Percentiles rank a stretch among this genome's conserved stretches.
These are phyloP conservation scores for Darevskia mixta DNA, from an alignment of 2,797 vertebrate genomes.

Conservation along the genomic window DNA sequence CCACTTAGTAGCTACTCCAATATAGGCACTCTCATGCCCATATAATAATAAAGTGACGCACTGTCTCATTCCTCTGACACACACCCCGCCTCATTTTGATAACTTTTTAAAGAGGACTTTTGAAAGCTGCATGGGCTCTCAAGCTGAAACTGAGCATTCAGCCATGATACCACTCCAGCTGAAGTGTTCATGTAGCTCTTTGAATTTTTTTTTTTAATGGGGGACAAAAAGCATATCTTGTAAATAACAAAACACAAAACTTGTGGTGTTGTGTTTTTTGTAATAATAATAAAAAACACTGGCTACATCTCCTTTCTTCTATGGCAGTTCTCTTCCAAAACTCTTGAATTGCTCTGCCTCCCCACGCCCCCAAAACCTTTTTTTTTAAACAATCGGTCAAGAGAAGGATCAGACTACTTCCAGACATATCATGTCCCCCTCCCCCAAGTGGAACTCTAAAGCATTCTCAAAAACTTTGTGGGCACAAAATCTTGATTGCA, in stretches of 20 bases:
- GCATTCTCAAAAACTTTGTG: neutral
- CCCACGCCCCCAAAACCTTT: neutral
- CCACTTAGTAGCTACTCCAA: too few relatives aligned
- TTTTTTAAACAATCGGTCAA: neutral
- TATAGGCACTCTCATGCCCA: too few relatives aligned
- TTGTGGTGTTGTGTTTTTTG: too few relatives aligned
- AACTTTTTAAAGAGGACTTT: neutral
- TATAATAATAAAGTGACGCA: neutral
- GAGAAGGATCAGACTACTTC: neutral
- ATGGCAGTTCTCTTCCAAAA: neutral
- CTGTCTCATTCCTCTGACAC: neutral
- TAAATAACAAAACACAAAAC: neutral
- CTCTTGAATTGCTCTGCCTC: neutral
- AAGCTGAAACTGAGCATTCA: neutral
- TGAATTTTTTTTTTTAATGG: neutral
- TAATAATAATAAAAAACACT: too few relatives aligned
- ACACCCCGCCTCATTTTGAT: neutral
- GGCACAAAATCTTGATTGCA: neutral
- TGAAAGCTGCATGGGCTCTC: neutral
- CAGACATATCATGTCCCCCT: neutral
- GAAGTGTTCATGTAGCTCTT: neutral
- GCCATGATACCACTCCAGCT: neutral
- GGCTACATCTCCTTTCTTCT: neutral
- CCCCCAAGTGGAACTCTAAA: neutral
- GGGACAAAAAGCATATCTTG: too few relatives aligned